phyloP scores from a whole-genome alignment of 2,797 vertebrate species.

The Macropus fuliginosus region DNA sequence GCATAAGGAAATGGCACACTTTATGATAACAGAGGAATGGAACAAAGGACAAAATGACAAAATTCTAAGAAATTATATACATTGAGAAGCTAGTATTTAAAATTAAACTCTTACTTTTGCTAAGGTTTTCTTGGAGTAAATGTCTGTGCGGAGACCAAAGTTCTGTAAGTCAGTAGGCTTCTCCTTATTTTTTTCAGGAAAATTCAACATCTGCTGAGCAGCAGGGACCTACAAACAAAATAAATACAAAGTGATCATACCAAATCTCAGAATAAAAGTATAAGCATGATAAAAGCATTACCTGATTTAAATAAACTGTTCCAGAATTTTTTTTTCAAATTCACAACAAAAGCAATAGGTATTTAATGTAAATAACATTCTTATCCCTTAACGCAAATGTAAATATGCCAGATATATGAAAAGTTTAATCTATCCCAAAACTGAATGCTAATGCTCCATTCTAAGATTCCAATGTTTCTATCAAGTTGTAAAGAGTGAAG shows the following conservation, averaged over 20 bases:
- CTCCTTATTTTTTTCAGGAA: conserved; percentile 95
- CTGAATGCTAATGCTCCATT: background rate
- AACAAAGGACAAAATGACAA: background rate
- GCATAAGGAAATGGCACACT: background rate
- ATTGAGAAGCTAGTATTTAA: background rate
- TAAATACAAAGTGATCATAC: background rate
- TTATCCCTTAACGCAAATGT: background rate
- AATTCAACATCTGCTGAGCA: conserved; percentile 95
- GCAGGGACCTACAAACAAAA: conserved; percentile 89
- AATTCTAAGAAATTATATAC: background rate
- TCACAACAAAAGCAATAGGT: background rate
- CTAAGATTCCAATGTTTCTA: background rate
- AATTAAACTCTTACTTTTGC: conserved; percentile 86
- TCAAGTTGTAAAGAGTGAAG: background rate
- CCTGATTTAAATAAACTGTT: background rate
- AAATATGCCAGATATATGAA: background rate
- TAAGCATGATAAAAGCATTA: background rate
- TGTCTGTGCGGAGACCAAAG: conserved; percentile 95
- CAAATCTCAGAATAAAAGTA: background rate
- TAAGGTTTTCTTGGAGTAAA: conserved; percentile 94
- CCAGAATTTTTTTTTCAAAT: background rate
- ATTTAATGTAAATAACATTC: background rate
- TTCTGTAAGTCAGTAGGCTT: conserved; percentile 95
- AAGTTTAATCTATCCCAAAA: background rate
- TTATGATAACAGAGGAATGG: background rate